Evolutionary conservation across 1,140 invertebrate genomes (phyloP), one percentile per base, ranked within the genome.

Genomic region (Lordiphosa collinella): DNA sequence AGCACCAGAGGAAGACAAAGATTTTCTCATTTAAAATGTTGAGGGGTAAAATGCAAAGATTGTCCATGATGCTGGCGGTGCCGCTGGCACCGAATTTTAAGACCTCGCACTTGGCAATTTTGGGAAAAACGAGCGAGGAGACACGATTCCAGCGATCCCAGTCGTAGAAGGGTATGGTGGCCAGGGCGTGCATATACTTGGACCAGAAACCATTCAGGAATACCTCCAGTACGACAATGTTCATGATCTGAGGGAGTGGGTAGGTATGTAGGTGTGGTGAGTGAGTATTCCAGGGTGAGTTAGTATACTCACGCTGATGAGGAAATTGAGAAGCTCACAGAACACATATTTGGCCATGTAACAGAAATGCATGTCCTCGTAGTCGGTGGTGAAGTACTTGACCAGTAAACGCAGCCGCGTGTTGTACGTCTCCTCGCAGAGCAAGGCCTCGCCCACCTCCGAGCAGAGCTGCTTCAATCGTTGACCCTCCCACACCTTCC

Each of bases 11-110:
- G 56, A 95, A 92, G 6, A 94, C 91, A 66, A 95, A 96, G 49
- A 95, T 93, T 80, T 96, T 96, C 75, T 95, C 94, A 85, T 95
- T 95, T 6, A 96, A 90, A 59, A 95, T 92, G 72, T 96, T 96
- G 12, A 95, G 72, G 1, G 94, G 93, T 40, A 96, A 87, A 12
- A 95, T 91, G 78, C 94, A 96, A 0, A 96, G 89, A 2, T 92
- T 91, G 69, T 96, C 94, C 65, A 91, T 90, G 0, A 90, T 87
- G 74, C 92, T 91, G n/a, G 91, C 88, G 1, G 90, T 89, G 2
- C 94, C 94, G 6, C 92, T 93, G 62, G 90, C 91, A 51, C 92
- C 94, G 74, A 89, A 95, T 53, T 90, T 92, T 46, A 92, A 90
- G 49, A 94, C 93, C 52, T 91, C 92, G 85, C 95, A 96, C 88